These are phyloP conservation scores for Apeltes quadracus DNA, from an alignment of 2,113 vertebrate genomes.

Conservation along the genomic window DNA sequence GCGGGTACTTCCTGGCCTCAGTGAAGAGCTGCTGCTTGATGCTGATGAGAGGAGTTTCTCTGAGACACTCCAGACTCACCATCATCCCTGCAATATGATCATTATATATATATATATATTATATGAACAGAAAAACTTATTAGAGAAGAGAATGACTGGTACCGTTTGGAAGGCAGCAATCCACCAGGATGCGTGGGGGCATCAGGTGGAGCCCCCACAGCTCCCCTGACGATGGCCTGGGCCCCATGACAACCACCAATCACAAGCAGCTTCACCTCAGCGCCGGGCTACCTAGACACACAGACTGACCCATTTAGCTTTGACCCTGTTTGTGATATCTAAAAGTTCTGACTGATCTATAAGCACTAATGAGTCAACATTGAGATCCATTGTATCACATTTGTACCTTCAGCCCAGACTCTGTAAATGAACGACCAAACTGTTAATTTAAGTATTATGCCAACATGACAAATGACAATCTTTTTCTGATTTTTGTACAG, in stretches of 20 bases:
- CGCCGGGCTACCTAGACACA: conserved; percentile 41
- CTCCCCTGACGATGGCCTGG: conserved; percentile 83
- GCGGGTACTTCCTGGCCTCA: conserved; percentile 81
- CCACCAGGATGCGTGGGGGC: conserved; percentile 85
- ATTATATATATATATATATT: no score
- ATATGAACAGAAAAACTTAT: neutral
- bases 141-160: neutral
- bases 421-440: no score
- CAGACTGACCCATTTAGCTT: conserved; percentile 1
- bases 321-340: neutral
- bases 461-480: no score
- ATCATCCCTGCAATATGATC: conserved; percentile 70
- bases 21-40: conserved; percentile 84
- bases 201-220: conserved; percentile 86
- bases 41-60: conserved; percentile 80
- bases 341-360: neutral
- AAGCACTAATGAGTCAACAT: neutral
- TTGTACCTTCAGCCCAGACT: no score
- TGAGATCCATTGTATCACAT: neutral
- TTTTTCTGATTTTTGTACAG: no score
- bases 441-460: no score
- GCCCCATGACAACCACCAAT: conserved; percentile 73
- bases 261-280: conserved; percentile 29
- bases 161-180: conserved; percentile 85
- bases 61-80: conserved; percentile 83